These are phyloP conservation scores for Sisor rabdophorus DNA, from an alignment of 2,113 vertebrate genomes.

Conservation along the genomic window DNA sequence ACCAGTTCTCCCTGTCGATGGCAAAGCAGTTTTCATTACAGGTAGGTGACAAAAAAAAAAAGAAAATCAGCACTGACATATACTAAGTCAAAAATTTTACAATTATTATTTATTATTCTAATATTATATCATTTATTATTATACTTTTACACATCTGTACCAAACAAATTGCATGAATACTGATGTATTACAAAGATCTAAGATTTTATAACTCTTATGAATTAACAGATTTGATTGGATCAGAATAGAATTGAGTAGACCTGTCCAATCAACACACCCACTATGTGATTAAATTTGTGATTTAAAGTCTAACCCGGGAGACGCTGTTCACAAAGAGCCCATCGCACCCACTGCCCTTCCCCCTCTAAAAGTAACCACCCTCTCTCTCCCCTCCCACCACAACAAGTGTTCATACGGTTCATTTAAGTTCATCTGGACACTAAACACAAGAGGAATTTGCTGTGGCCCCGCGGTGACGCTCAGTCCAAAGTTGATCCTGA, in stretches of 20 bases:
- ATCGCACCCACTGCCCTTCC: background rate
- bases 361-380: background rate
- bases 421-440: background rate
- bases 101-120: background rate
- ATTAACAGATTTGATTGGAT: background rate
- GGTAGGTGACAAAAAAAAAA: constrained; percentile 54
- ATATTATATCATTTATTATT: background rate
- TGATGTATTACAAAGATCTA: background rate
- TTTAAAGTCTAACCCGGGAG: background rate
- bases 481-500: background rate
- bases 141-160: background rate
- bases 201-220: background rate
- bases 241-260: background rate
- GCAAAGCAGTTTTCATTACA: constrained; percentile 70
- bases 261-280: background rate
- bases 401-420: background rate
- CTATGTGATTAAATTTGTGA: background rate
- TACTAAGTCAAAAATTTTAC: background rate
- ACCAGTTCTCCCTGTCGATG: constrained; percentile 48
- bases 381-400: background rate
- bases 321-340: background rate
- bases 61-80: background rate
- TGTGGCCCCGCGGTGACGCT: background rate
- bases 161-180: background rate
- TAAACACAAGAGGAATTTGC: background rate